These are phyloP conservation scores for Tympanoctomys barrerae DNA, from an alignment of 2,797 vertebrate species.

Conservation along the genomic window DNA sequence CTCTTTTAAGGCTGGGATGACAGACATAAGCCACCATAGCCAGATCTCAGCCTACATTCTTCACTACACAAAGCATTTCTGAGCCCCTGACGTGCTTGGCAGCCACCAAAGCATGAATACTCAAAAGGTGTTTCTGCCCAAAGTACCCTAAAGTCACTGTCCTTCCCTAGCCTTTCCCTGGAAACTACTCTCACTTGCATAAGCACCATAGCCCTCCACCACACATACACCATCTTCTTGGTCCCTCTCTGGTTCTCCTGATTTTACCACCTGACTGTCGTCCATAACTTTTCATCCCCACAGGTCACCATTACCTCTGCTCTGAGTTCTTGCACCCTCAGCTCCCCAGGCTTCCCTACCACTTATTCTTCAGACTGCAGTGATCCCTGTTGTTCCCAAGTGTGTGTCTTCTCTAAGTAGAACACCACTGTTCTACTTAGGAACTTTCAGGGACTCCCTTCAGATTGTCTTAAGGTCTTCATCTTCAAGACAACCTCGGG, in stretches of 20 bases:
- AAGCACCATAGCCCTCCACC: neutral
- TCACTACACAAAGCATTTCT: neutral
- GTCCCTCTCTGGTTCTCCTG: neutral
- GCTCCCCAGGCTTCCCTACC: neutral
- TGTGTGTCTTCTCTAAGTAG: no score
- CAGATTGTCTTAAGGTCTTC: neutral
- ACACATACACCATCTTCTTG: neutral
- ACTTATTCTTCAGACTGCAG: neutral
- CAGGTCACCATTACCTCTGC: neutral
- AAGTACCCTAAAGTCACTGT: neutral
- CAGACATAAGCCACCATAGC: neutral
- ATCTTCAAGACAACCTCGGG: neutral
- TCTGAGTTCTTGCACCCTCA: neutral
- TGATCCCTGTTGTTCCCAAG: no score
- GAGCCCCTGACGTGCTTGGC: neutral
- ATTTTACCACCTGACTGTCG: neutral
- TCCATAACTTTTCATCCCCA: neutral
- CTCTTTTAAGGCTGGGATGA: neutral
- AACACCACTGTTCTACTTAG: neutral
- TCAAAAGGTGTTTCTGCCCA: rapidly evolving
- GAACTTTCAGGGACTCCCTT: neutral
- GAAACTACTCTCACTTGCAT: neutral
- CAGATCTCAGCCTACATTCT: neutral
- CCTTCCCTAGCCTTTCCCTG: neutral
- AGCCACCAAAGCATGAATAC: neutral